Evolutionary conservation across 2,113 vertebrate genomes (phyloP).

Genomic region (Triplophysa siluroides): DNA sequence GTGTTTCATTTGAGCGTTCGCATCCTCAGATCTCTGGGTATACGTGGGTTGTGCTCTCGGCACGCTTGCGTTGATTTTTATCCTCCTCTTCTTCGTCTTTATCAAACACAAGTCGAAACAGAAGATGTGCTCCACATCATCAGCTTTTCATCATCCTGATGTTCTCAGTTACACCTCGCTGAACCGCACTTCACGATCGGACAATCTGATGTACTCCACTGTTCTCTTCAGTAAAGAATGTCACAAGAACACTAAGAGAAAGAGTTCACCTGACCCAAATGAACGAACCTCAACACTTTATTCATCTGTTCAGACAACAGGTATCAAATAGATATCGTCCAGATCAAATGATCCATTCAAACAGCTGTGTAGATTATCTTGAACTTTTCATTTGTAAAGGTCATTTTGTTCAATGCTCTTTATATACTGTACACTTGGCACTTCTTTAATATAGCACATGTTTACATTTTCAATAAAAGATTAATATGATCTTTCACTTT

Average conservation of each 20-base stretch:
- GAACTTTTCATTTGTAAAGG: no score
- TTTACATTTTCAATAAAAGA: no score
- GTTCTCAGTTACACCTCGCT: neutral
- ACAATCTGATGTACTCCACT: slow-evolving; percentile 51
- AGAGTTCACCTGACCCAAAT: neutral
- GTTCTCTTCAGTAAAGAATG: slow-evolving; percentile 45
- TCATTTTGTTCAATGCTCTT: no score
- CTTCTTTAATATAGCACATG: no score
- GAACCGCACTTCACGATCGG: neutral
- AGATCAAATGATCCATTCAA: neutral
- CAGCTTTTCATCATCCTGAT: neutral
- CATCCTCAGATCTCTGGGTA: slow-evolving; percentile 47
- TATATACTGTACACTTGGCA: no score
- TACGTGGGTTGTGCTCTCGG: slow-evolving; percentile 51
- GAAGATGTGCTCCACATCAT: neutral
- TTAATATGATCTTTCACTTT: no score
- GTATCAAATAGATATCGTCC: neutral
- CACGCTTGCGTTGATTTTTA: slow-evolving; percentile 38
- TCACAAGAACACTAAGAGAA: neutral
- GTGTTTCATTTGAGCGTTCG: neutral
- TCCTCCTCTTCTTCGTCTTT: slow-evolving; percentile 42
- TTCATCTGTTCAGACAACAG: neutral
- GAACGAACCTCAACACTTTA: neutral
- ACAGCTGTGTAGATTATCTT: no score
- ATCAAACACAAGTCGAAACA: slow-evolving; percentile 49